Evolutionary conservation across 1,140 invertebrate species (phyloP).

Genomic region (Drosophila auraria): DNA sequence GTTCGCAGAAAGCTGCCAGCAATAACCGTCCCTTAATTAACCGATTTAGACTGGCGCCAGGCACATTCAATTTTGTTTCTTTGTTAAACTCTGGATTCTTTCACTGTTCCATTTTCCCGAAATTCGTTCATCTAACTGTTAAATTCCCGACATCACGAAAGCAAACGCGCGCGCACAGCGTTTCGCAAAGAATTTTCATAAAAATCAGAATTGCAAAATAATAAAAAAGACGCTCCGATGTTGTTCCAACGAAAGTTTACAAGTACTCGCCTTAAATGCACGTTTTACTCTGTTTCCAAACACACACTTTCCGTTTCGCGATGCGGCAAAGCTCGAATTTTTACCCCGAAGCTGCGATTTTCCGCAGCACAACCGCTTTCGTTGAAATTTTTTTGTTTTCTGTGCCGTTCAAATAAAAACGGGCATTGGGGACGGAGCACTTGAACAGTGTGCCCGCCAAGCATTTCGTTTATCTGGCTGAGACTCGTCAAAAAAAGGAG

Average conservation of each 20-base stretch:
- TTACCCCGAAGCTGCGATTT: slow-evolving; percentile 1
- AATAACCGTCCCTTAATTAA: slow-evolving; percentile 8
- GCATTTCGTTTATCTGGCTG: too few relatives aligned
- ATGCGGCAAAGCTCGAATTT: neutral
- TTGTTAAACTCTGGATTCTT: neutral
- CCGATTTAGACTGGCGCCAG: slow-evolving; percentile 18
- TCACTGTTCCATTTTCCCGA: neutral
- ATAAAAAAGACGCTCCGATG: neutral
- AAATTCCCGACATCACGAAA: neutral
- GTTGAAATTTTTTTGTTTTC: too few relatives aligned
- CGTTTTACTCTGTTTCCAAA: neutral
- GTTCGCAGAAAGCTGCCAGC: neutral
- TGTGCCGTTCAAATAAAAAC: too few relatives aligned
- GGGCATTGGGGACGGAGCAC: too few relatives aligned
- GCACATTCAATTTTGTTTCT: slow-evolving; percentile 3
- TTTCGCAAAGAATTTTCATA: too few relatives aligned
- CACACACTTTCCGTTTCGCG: neutral
- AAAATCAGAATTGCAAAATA: neutral
- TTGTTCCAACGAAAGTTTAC: neutral
- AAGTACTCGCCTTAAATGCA: neutral
- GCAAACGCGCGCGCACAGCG: neutral
- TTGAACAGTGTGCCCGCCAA: too few relatives aligned
- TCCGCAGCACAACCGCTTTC: too few relatives aligned
- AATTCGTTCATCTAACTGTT: neutral
- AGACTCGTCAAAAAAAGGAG: too few relatives aligned